Evolutionary conservation across 2,113 vertebrate genomes (phyloP).

Genomic region (Anoplopoma fimbria): DNA sequence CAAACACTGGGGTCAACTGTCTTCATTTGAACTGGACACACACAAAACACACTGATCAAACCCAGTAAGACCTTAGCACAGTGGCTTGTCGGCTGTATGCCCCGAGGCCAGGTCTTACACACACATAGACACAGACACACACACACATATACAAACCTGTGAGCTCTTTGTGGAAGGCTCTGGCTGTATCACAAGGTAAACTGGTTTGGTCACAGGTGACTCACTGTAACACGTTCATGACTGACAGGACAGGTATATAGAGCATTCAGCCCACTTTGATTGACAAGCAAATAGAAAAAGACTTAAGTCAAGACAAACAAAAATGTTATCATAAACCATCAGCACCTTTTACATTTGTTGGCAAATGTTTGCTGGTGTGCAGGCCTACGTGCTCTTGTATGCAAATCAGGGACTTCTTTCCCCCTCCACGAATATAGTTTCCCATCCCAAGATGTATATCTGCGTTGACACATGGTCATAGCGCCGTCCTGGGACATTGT

Average conservation of each 20-base stretch:
- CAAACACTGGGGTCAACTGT: constrained; percentile 70
- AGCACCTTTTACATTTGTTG: constrained; percentile 10
- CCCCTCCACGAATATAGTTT: not conserved
- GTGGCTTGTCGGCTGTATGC: constrained; percentile 67
- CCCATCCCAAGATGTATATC: constrained; percentile 31
- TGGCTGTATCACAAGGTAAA: constrained; percentile 59
- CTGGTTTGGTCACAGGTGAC: constrained; percentile 48
- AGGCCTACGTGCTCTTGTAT: not conserved
- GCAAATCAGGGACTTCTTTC: not conserved
- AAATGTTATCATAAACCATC: constrained; percentile 29
- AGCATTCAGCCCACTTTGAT: constrained; percentile 14
- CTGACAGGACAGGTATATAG: constrained; percentile 38
- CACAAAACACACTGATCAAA: constrained; percentile 69
- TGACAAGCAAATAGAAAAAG: constrained; percentile 33
- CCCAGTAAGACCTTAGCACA: constrained; percentile 56
- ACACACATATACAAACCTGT: constrained; percentile 42
- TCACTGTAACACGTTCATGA: constrained; percentile 32
- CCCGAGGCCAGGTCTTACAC: constrained; percentile 54
- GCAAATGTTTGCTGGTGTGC: constrained; percentile 21
- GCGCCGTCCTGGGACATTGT: constrained; percentile 28
- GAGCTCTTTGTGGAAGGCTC: constrained; percentile 48
- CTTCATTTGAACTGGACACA: constrained; percentile 71
- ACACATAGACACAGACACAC: constrained; percentile 13
- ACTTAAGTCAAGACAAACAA: constrained; percentile 13
- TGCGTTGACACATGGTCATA: constrained; percentile 33